Conservation (phyloP, 2,888 invertebrate genomes). For the Epinotia nisella region DNA sequence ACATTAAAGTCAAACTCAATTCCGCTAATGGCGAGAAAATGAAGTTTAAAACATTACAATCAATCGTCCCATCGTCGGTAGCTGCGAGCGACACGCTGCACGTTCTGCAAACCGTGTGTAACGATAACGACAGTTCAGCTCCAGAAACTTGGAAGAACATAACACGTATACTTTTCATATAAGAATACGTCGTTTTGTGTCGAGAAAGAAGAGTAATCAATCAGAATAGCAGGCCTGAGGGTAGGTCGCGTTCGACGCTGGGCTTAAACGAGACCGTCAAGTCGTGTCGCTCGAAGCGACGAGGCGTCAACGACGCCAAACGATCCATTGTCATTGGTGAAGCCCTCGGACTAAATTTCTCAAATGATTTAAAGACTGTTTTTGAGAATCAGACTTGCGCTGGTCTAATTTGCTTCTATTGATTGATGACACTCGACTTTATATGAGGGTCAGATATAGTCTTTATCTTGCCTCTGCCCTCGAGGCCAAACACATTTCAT, state of each 20-base stretch:
- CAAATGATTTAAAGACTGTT: background rate
- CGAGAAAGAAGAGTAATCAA: slow-evolving; percentile 15
- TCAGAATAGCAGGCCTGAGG: slow-evolving; percentile 19
- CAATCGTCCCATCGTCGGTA: slow-evolving; percentile 22
- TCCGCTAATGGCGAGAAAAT: slow-evolving; percentile 31
- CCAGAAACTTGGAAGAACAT: background rate
- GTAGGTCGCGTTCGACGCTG: slow-evolving; percentile 24
- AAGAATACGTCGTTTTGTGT: slow-evolving; percentile 9
- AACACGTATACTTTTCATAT: background rate
- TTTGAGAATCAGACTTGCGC: background rate
- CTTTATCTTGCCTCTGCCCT: too few species aligned
- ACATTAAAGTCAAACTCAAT: slow-evolving; percentile 14
- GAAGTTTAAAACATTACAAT: slow-evolving; percentile 26
- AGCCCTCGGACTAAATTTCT: background rate
- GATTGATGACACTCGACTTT: too few species aligned
- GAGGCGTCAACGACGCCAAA: slow-evolving; percentile 23
- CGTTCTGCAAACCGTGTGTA: background rate
- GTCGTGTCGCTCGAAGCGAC: slow-evolving; percentile 39
- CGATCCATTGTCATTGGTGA: slow-evolving; percentile 18
- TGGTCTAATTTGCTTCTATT: too few species aligned
- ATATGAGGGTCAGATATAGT: too few species aligned
- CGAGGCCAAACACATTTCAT: too few species aligned
- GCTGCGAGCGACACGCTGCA: slow-evolving; percentile 24
- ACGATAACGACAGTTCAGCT: background rate
- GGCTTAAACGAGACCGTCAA: slow-evolving; percentile 27